A percentile compares a stretch with the other conserved stretches of the same genome.
phyloP scores from a whole-genome alignment of 1,140 invertebrate genomes.

The Palaemon carinicauda region DNA sequence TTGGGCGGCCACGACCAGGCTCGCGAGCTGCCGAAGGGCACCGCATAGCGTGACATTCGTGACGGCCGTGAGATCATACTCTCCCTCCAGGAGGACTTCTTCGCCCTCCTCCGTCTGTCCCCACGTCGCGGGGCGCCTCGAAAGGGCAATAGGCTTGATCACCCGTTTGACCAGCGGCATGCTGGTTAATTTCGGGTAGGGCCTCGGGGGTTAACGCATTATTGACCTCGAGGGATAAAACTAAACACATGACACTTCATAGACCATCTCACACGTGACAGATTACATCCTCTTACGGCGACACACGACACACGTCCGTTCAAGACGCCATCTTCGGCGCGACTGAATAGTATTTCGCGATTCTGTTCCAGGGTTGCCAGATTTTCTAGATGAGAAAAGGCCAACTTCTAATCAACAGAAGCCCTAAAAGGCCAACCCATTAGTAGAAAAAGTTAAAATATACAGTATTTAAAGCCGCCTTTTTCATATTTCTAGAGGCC shows the following conservation, averaged over 20 bases:
- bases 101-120: slow-evolving; percentile 66
- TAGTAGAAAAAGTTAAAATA: too few species aligned
- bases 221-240: neutral
- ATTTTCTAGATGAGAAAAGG: too few species aligned
- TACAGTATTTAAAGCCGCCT: too few species aligned
- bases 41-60: slow-evolving; percentile 80
- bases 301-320: neutral
- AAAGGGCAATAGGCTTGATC: slow-evolving; percentile 27
- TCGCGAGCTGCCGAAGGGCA: slow-evolving; percentile 78
- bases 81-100: slow-evolving; percentile 67
- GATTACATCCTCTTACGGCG: neutral
- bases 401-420: too few species aligned
- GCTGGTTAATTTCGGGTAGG: neutral
- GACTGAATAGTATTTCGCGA: slow-evolving; percentile 14
- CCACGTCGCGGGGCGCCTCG: slow-evolving; percentile 42
- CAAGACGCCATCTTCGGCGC: slow-evolving; percentile 43
- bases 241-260: neutral
- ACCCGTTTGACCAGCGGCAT: slow-evolving; percentile 57
- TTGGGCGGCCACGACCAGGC: slow-evolving; percentile 78
- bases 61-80: slow-evolving; percentile 78
- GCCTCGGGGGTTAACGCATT: neutral
- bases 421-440: too few species aligned
- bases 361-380: too few species aligned
- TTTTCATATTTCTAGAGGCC: too few species aligned
- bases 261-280: slow-evolving; percentile 23